These are phyloP conservation scores for Melanogrammus aeglefinus DNA, from an alignment of 2,797 vertebrate species.

Conservation along the genomic window DNA sequence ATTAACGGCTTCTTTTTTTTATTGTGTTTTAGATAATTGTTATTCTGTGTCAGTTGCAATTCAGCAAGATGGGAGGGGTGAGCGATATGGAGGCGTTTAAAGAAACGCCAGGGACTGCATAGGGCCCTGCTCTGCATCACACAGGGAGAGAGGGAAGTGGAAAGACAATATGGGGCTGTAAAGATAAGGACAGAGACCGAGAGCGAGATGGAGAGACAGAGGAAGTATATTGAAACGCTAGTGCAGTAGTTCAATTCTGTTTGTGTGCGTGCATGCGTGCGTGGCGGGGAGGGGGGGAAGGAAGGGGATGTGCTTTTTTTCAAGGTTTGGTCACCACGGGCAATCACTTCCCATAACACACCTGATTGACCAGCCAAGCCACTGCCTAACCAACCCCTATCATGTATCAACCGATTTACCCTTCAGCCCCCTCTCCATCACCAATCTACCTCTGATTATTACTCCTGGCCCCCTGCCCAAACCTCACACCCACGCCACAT, in stretches of 20 bases:
- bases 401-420: neutral
- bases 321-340: slow-evolving; percentile 67
- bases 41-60: slow-evolving; percentile 60
- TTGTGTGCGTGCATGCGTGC: neutral
- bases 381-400: slow-evolving; percentile 19
- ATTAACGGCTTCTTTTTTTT: slow-evolving; percentile 72
- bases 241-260: no score
- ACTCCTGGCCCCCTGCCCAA: neutral
- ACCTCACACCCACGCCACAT: neutral
- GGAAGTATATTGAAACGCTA: slow-evolving; percentile 1
- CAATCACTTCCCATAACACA: slow-evolving; percentile 73
- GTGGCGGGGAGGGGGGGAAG: neutral
- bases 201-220: slow-evolving; percentile 14
- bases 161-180: slow-evolving; percentile 1
- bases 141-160: neutral
- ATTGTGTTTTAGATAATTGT: slow-evolving; percentile 75
- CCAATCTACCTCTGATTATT: neutral
- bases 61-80: slow-evolving; percentile 33
- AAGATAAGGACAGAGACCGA: neutral
- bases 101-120: neutral
- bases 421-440: neutral
- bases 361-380: slow-evolving; percentile 60
- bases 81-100: neutral
- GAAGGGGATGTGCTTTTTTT: neutral
- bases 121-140: neutral